phyloP scores from a whole-genome alignment of 2,888 invertebrate genomes.

The Leptarthrus brevirostris region DNA sequence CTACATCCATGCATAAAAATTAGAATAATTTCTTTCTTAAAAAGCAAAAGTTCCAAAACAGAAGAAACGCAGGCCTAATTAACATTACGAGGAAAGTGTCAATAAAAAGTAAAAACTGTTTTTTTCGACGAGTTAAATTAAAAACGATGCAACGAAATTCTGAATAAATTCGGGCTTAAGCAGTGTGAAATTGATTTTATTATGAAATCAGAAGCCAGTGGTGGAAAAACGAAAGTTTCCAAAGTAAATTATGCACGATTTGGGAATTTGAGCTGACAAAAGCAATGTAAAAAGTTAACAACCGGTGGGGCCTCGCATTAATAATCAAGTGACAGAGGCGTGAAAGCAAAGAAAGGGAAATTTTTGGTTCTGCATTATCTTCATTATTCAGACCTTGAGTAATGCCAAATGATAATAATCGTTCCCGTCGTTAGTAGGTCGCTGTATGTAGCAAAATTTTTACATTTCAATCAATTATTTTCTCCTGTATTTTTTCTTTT shows the following conservation, averaged over 20 bases:
- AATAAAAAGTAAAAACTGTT: background rate
- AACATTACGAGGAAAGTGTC: background rate
- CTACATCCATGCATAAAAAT: no score
- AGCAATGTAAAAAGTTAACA: background rate
- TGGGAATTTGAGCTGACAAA: background rate
- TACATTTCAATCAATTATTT: no score
- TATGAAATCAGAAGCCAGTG: background rate
- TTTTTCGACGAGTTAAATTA: background rate
- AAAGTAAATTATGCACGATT: background rate
- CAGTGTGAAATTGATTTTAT: background rate
- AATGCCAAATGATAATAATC: background rate
- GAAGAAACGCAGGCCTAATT: background rate
- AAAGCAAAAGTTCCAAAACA: background rate
- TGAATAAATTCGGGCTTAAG: background rate
- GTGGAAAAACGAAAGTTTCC: conserved; percentile 6
- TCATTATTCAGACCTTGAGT: background rate
- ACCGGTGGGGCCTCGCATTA: background rate
- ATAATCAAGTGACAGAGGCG: background rate
- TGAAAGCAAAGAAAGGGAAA: background rate
- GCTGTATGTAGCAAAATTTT: no score
- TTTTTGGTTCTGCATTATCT: background rate
- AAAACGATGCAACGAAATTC: background rate
- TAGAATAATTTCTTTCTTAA: no score
- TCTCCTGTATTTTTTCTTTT: no score
- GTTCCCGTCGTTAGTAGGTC: no score